A percentile compares a stretch with the other conserved stretches of the same genome.
Conservation (phyloP, 2,113 vertebrate genomes). For the Danionella cerebrum region DNA sequence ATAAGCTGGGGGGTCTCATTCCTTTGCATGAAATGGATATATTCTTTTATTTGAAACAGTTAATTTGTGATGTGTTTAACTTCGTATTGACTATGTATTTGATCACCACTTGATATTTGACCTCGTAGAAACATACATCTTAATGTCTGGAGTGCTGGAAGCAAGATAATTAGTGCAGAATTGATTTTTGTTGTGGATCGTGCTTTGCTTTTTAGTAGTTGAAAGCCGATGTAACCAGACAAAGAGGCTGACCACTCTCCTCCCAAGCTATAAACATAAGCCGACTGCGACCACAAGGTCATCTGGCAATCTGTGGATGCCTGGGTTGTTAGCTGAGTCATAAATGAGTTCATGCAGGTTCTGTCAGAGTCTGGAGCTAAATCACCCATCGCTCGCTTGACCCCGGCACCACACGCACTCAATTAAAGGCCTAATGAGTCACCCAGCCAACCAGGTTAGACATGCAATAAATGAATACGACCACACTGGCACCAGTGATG, state of each 20-base stretch:
- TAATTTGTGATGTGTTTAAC: neutral
- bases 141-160: neutral
- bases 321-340: conserved; percentile 68
- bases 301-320: conserved; percentile 52
- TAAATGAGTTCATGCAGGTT: conserved; percentile 69
- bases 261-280: conserved; percentile 30
- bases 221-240: conserved; percentile 4
- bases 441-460: conserved; percentile 33
- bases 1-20: too few species aligned
- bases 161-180: neutral
- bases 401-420: conserved; percentile 18
- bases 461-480: conserved; percentile 35
- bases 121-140: neutral
- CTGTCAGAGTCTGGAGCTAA: conserved; percentile 31
- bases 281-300: conserved; percentile 51
- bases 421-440: conserved; percentile 44
- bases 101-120: neutral
- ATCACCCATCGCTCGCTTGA: conserved; percentile 15
- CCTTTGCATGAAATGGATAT: too few species aligned
- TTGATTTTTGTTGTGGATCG: neutral
- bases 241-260: conserved; percentile 15
- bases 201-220: neutral
- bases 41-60: too few species aligned
- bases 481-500: conserved; percentile 43
- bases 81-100: neutral